Percentiles rank a stretch among this genome's conserved stretches.
phyloP scores from a whole-genome alignment of 2,113 vertebrate species.

The Tenebrosternarchus preto region DNA sequence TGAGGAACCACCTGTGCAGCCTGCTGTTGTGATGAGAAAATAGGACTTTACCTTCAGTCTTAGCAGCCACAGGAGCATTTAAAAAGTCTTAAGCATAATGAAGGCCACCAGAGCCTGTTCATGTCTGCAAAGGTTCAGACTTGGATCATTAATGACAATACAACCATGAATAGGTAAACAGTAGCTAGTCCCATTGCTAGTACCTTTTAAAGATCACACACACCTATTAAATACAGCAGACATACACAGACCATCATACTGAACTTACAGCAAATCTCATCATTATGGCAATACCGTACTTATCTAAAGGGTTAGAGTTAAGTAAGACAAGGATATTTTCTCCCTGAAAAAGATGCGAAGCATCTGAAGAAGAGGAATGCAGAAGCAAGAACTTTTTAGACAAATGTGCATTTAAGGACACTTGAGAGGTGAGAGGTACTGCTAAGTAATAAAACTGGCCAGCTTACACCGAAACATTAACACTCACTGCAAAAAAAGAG shows the following conservation, averaged over 20 bases:
- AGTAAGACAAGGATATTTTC: background rate
- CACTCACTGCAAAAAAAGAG: conserved; percentile 24
- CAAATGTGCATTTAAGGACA: conserved; percentile 38
- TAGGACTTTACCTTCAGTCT: conserved; percentile 18
- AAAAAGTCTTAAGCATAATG: conserved; percentile 3
- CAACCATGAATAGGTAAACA: conserved; percentile 18
- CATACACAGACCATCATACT: conserved; percentile 12
- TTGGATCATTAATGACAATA: background rate
- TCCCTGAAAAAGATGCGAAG: background rate
- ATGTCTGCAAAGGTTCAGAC: conserved; percentile 1
- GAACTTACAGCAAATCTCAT: background rate
- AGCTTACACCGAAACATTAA: conserved; percentile 30
- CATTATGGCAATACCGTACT: conserved; percentile 15
- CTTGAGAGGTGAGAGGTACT: conserved; percentile 27
- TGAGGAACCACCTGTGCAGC: conserved; percentile 18
- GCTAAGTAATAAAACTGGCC: conserved; percentile 43
- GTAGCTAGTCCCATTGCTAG: background rate
- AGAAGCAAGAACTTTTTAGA: conserved; percentile 29
- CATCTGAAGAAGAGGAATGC: conserved; percentile 28
- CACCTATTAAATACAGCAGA: conserved; percentile 12
- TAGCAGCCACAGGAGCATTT: conserved; percentile 20
- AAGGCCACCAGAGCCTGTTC: background rate
- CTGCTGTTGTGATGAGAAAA: conserved; percentile 8
- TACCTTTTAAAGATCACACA: background rate
- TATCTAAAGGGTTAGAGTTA: conserved; percentile 7